These are phyloP conservation scores for Halichoerus grypus DNA, from an alignment of 2,113 vertebrate species.

Conservation along the genomic window DNA sequence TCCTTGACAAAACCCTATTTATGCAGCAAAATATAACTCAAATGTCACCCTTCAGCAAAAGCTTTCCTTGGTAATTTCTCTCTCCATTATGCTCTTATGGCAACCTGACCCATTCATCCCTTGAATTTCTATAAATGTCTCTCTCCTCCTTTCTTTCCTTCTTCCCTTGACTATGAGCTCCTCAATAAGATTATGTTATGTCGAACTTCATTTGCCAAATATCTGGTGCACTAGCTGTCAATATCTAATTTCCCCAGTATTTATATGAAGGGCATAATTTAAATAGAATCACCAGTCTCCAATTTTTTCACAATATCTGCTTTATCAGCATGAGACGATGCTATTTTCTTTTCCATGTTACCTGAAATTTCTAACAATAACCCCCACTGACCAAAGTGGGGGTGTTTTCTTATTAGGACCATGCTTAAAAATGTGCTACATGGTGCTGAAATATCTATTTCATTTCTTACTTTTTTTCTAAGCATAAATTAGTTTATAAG, in stretches of 20 bases:
- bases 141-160: neutral
- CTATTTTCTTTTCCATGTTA: neutral
- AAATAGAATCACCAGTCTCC: neutral
- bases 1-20: slow-evolving; percentile 22
- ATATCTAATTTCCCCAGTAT: neutral
- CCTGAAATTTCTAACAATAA: neutral
- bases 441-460: neutral
- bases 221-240: neutral
- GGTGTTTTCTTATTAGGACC: neutral
- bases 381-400: neutral
- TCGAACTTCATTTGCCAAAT: neutral
- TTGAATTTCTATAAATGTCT: neutral
- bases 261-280: neutral
- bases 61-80: neutral
- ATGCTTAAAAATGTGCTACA: neutral
- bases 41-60: neutral
- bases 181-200: neutral
- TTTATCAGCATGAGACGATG: neutral
- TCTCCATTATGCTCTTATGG: neutral
- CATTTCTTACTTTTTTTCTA: neutral
- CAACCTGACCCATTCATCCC: neutral
- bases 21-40: neutral
- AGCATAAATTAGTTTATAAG: neutral
- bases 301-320: neutral
- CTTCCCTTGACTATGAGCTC: neutral